These are phyloP conservation scores for Tortrix viridana DNA, from an alignment of 2,888 invertebrate species.

Conservation along the genomic window DNA sequence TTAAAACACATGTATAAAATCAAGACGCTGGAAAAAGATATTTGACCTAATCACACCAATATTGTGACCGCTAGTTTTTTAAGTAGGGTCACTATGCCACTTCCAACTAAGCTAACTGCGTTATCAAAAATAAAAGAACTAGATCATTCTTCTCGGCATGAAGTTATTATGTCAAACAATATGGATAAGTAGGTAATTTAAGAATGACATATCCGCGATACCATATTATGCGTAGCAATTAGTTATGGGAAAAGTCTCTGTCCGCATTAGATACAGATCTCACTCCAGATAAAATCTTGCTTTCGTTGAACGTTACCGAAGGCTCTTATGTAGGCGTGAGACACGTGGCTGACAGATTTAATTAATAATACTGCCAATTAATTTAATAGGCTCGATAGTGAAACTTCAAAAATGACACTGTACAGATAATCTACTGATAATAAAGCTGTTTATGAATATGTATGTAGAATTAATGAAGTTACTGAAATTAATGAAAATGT, in stretches of 20 bases:
- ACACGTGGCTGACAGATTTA: slow-evolving; percentile 41
- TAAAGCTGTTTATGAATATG: slow-evolving; percentile 40
- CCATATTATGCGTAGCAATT: slow-evolving; percentile 28
- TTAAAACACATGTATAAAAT: too few species aligned
- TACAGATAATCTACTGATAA: slow-evolving; percentile 49
- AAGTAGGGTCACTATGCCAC: too few species aligned
- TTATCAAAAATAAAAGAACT: too few species aligned
- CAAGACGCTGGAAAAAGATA: too few species aligned
- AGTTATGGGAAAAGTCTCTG: slow-evolving; percentile 32
- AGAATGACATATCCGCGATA: slow-evolving; percentile 25
- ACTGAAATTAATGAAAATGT: too few species aligned
- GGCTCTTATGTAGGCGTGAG: slow-evolving; percentile 53
- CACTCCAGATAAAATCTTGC: slow-evolving; percentile 53
- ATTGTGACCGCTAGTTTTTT: too few species aligned
- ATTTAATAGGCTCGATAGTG: slow-evolving; percentile 52
- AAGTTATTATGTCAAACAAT: too few species aligned
- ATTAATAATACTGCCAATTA: slow-evolving; percentile 51
- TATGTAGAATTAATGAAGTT: slow-evolving; percentile 41
- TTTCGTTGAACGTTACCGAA: slow-evolving; percentile 61
- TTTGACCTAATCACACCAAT: too few species aligned
- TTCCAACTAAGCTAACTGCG: too few species aligned
- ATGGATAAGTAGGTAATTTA: slow-evolving; percentile 12
- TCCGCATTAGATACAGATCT: slow-evolving; percentile 52
- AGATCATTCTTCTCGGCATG: too few species aligned
- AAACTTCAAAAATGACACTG: slow-evolving; percentile 50